These are phyloP conservation scores for Craterocephalus amniculus DNA, from an alignment of 2,797 vertebrate genomes.

Conservation along the genomic window DNA sequence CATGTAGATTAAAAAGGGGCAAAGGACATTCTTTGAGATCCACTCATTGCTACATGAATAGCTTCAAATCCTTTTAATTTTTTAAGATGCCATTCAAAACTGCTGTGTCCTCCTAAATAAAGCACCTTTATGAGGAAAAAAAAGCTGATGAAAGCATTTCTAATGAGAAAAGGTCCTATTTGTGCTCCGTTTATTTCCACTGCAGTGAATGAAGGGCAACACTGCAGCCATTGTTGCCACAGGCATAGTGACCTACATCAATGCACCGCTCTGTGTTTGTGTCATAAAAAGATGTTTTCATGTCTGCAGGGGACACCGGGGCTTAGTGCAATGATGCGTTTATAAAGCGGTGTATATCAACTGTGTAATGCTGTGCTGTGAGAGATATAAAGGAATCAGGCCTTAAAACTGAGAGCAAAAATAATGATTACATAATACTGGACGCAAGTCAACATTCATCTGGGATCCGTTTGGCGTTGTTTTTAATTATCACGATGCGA, in stretches of 20 bases:
- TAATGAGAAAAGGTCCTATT: conserved; percentile 21
- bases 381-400: conserved; percentile 8
- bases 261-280: conserved; percentile 22
- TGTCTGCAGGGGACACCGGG: conserved; percentile 38
- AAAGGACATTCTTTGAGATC: not conserved
- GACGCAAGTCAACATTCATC: conserved; percentile 45
- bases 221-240: conserved; percentile 42
- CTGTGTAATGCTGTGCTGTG: conserved; percentile 24
- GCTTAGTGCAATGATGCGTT: conserved; percentile 49
- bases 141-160: not conserved
- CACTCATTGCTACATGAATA: not conserved
- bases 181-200: conserved; percentile 13
- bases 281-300: conserved; percentile 47
- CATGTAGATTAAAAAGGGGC: not conserved
- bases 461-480: conserved; percentile 26
- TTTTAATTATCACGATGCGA: conserved; percentile 39
- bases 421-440: conserved; percentile 61
- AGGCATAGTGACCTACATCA: conserved; percentile 67
- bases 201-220: conserved; percentile 34
- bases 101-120: not conserved
- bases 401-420: conserved; percentile 42
- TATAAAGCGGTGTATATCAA: conserved; percentile 51
- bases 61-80: not conserved
- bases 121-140: not conserved
- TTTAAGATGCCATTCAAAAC: not conserved